These are phyloP conservation scores for Crioceris asparagi DNA, from an alignment of 2,888 invertebrate species.

Conservation along the genomic window DNA sequence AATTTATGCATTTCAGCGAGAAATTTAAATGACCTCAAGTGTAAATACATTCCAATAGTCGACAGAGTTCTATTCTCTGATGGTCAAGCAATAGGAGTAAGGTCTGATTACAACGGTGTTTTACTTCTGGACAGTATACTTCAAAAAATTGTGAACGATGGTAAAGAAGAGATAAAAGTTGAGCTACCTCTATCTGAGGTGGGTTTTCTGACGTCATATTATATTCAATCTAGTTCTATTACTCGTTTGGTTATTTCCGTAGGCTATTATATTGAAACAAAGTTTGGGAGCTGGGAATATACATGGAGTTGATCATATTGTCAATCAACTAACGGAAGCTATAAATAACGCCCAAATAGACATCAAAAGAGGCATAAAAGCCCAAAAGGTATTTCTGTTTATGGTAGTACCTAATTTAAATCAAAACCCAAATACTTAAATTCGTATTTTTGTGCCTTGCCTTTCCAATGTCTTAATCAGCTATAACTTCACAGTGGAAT, in stretches of 20 bases:
- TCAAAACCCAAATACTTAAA: background rate
- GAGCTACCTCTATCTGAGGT: slow-evolving; percentile 84
- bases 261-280: slow-evolving; percentile 75
- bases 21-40: slow-evolving; percentile 52
- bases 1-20: slow-evolving; percentile 42
- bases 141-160: slow-evolving; percentile 66
- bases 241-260: slow-evolving; percentile 21
- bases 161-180: slow-evolving; percentile 69
- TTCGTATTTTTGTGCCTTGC: background rate
- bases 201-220: slow-evolving; percentile 16
- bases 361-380: slow-evolving; percentile 76
- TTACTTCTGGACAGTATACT: slow-evolving; percentile 79
- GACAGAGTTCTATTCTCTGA: slow-evolving; percentile 80
- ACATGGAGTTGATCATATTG: slow-evolving; percentile 51
- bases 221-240: background rate
- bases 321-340: slow-evolving; percentile 65
- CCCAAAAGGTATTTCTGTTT: slow-evolving; percentile 59
- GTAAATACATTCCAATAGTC: slow-evolving; percentile 64
- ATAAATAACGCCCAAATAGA: slow-evolving; percentile 61
- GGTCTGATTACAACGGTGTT: slow-evolving; percentile 87
- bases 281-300: slow-evolving; percentile 60
- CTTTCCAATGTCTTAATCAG: background rate
- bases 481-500: slow-evolving; percentile 62
- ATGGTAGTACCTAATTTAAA: background rate
- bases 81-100: slow-evolving; percentile 68